Base-by-base conservation (phyloP, 2,797 vertebrate species). In the Zalophus californianus region DNA sequence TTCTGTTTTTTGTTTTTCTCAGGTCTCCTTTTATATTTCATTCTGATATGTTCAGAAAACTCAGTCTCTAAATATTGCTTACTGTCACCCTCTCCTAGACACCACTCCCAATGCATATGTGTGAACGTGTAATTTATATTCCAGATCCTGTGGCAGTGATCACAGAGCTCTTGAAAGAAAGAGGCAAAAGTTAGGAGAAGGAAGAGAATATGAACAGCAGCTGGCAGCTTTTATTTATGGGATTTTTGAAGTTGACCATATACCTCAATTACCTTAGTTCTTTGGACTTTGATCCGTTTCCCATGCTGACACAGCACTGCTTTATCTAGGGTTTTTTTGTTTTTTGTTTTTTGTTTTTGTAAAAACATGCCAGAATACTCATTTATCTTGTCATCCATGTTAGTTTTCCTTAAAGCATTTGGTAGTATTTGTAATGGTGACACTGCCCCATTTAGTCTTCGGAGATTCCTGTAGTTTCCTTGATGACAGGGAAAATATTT, bases 401-500 rank as follows among this genome's bases (percentile, higher is more conserved):
- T 73, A 91, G 52, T 11, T 44, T 82, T 93, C 25, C 78, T 92
- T 56, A 86, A 90, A 84, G 72, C 10, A 15, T 54, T 82, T 82
- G 66, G 7, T 52, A 48, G 0, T 82, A 54, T 97, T 90, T 88
- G 50, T 88, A 64, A 79, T 62, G 60, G 32, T 79, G 66, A 56
- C 27, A 27, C 15, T 38, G 14, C 1, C 8, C 62, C n/a, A 35
- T 56, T 96, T 95, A 77, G 86, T 96, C 60, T 96, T 89, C 25
- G 52, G 79, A 73, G 52, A 78, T 58, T 85, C 50, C 58, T 91
- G 18, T 60, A 62, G 54, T 85, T 88, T 95, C 60, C 48, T 79
- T 85, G 44, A 91, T 78, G 62, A 64, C 25, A 90, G 27, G 52
- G 84, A 95, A 88, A 96, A 68, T 83, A 70, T 50, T 97, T 96